A percentile compares a stretch with the other conserved stretches of the same genome.
Conservation (phyloP, 1,140 invertebrate genomes). For the Zophobas atratus region DNA sequence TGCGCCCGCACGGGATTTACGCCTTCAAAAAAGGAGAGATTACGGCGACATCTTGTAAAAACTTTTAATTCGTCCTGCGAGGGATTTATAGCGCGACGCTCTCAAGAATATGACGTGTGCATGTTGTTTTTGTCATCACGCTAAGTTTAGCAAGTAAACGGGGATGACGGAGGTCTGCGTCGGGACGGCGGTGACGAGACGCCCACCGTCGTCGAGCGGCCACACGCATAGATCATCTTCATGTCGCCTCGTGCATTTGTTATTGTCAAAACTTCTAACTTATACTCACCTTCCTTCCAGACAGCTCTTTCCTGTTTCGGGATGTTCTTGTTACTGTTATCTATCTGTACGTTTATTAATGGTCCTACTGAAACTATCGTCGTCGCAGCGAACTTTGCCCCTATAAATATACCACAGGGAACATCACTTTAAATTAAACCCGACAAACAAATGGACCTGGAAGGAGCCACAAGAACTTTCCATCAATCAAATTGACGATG, state of each 20-base stretch:
- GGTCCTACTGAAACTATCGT: slow-evolving; percentile 19
- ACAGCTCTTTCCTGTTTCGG: slow-evolving; percentile 50
- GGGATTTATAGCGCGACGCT: slow-evolving; percentile 42
- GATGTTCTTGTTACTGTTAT: slow-evolving; percentile 46
- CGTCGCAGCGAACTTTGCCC: slow-evolving; percentile 11
- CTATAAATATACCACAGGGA: slow-evolving; percentile 21
- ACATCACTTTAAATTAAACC: slow-evolving; percentile 11
- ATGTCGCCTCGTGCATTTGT: slow-evolving; percentile 50
- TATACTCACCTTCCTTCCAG: slow-evolving; percentile 46
- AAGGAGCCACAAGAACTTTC: slow-evolving; percentile 7
- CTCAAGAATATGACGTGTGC: slow-evolving; percentile 48
- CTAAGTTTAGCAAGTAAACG: slow-evolving; percentile 55
- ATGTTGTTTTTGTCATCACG: slow-evolving; percentile 54
- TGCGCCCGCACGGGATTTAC: background rate
- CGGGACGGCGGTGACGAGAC: slow-evolving; percentile 42
- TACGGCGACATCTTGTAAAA: slow-evolving; percentile 2
- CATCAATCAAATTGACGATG: background rate
- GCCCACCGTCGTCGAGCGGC: slow-evolving; percentile 51
- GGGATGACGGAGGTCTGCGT: slow-evolving; percentile 49
- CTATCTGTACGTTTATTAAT: slow-evolving; percentile 37
- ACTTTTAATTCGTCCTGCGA: slow-evolving; percentile 4
- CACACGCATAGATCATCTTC: slow-evolving; percentile 56
- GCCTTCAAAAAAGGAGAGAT: background rate
- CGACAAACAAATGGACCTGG: slow-evolving; percentile 3
- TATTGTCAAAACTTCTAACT: slow-evolving; percentile 51